phyloP scores from a whole-genome alignment of 1,140 invertebrate genomes.

The Zaprionus vittiger region DNA sequence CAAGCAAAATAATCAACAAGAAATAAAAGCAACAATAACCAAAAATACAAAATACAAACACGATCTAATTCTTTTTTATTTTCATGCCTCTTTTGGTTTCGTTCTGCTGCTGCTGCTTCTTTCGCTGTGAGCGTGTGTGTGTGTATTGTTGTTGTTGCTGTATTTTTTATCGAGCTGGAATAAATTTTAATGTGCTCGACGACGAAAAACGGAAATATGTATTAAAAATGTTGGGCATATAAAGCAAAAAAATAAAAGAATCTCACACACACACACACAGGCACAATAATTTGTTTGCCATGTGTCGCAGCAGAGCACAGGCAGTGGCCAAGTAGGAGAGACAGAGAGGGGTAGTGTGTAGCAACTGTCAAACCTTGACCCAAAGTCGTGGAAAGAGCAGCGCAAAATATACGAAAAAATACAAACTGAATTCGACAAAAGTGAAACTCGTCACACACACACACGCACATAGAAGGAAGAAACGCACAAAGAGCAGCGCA shows the following conservation, averaged over 20 bases:
- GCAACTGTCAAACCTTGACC: slow-evolving; percentile 51
- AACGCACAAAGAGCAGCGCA: slow-evolving; percentile 34
- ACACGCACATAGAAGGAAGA: slow-evolving; percentile 40
- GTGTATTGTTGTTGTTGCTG: slow-evolving; percentile 11
- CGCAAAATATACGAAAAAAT: slow-evolving; percentile 4
- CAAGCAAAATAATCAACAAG: slow-evolving; percentile 38
- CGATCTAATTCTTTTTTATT: slow-evolving; percentile 43
- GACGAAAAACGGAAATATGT: slow-evolving; percentile 45
- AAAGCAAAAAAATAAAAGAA: slow-evolving; percentile 40
- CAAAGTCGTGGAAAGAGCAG: slow-evolving; percentile 49
- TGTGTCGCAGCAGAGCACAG: slow-evolving; percentile 10
- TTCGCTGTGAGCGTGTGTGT: not conserved
- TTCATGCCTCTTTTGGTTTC: slow-evolving; percentile 24
- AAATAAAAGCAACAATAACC: slow-evolving; percentile 45
- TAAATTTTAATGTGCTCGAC: slow-evolving; percentile 48
- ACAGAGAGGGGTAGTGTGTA: not conserved
- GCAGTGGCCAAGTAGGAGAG: slow-evolving; percentile 1
- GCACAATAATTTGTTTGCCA: slow-evolving; percentile 9
- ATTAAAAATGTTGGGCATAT: slow-evolving; percentile 49
- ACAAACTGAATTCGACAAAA: slow-evolving; percentile 53
- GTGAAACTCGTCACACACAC: slow-evolving; percentile 52
- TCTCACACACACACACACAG: not conserved
- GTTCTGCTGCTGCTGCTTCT: slow-evolving; percentile 18
- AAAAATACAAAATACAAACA: slow-evolving; percentile 50
- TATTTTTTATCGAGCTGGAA: slow-evolving; percentile 51